These are phyloP conservation scores for Cerceris ruficornis DNA, from an alignment of 2,888 invertebrate species.

Conservation along the genomic window DNA sequence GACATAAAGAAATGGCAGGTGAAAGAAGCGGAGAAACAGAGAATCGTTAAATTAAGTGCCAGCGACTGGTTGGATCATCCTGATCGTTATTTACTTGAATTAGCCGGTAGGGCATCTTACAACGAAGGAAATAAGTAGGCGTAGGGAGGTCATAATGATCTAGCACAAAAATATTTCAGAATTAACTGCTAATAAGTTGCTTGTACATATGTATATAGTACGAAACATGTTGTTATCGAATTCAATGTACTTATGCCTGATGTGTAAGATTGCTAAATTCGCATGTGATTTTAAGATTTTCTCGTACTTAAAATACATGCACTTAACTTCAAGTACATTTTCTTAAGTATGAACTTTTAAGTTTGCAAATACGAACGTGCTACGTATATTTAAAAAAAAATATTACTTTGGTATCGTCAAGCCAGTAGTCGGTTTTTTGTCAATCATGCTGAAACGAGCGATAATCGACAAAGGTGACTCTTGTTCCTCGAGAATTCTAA, in stretches of 20 bases:
- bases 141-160: neutral
- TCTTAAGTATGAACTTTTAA: constrained; percentile 3
- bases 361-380: neutral
- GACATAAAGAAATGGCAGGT: constrained; percentile 96
- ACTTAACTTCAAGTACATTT: constrained; percentile 16
- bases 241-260: constrained; percentile 57
- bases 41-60: constrained; percentile 92
- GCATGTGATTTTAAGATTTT: constrained; percentile 20
- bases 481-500: too few species aligned
- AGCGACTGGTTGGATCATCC: constrained; percentile 98
- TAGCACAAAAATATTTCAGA: constrained; percentile 33
- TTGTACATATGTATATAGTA: constrained; percentile 68
- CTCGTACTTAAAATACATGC: constrained; percentile 15
- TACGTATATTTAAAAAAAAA: neutral
- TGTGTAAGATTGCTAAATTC: constrained; percentile 28
- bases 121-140: constrained; percentile 86
- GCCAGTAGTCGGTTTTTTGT: neutral
- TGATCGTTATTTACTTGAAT: constrained; percentile 93
- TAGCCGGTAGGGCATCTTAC: constrained; percentile 92
- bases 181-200: constrained; percentile 44
- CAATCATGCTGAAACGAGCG: neutral
- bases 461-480: too few species aligned
- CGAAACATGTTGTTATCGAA: constrained; percentile 33
- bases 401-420: neutral
- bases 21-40: constrained; percentile 92